phyloP scores from a whole-genome alignment of 2,113 vertebrate genomes.

The Blennius ocellaris region DNA sequence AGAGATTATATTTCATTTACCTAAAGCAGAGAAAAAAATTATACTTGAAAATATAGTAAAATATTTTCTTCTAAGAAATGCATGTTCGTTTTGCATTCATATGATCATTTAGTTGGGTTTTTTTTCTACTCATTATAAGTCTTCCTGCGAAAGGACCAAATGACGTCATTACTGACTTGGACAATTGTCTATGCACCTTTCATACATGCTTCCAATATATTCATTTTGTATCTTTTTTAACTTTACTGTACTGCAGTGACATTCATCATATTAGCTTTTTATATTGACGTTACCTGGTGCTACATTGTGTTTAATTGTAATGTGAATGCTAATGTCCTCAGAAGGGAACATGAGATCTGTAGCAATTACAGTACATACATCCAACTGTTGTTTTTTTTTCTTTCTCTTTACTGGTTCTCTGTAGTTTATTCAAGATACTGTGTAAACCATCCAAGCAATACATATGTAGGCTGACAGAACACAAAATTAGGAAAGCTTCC shows the following conservation, averaged over 20 bases:
- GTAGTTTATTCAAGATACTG: slow-evolving; percentile 77
- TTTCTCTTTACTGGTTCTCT: slow-evolving; percentile 80
- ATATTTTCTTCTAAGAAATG: slow-evolving; percentile 77
- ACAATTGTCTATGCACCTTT: slow-evolving; percentile 77
- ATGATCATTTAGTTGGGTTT: slow-evolving; percentile 42
- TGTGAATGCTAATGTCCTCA: slow-evolving; percentile 94
- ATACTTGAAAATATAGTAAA: slow-evolving; percentile 89
- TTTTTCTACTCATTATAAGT: slow-evolving; percentile 43
- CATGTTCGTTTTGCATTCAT: slow-evolving; percentile 83
- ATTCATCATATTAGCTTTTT: slow-evolving; percentile 86
- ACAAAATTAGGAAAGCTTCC: slow-evolving; percentile 73
- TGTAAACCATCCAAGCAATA: slow-evolving; percentile 74
- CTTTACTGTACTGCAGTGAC: slow-evolving; percentile 88
- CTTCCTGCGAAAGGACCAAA: slow-evolving; percentile 75
- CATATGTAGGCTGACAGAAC: slow-evolving; percentile 70
- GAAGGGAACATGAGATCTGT: slow-evolving; percentile 83
- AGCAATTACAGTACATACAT: slow-evolving; percentile 79
- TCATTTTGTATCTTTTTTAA: slow-evolving; percentile 76
- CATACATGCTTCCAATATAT: slow-evolving; percentile 71
- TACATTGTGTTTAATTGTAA: slow-evolving; percentile 90
- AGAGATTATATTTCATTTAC: slow-evolving; percentile 86
- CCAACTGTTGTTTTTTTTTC: slow-evolving; percentile 61
- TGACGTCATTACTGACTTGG: slow-evolving; percentile 76
- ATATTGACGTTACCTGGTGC: slow-evolving; percentile 93
- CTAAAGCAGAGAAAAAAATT: slow-evolving; percentile 78